Evolutionary conservation across 2,888 invertebrate genomes (phyloP).

Genomic region (Dasysyrphus albostriatus): DNA sequence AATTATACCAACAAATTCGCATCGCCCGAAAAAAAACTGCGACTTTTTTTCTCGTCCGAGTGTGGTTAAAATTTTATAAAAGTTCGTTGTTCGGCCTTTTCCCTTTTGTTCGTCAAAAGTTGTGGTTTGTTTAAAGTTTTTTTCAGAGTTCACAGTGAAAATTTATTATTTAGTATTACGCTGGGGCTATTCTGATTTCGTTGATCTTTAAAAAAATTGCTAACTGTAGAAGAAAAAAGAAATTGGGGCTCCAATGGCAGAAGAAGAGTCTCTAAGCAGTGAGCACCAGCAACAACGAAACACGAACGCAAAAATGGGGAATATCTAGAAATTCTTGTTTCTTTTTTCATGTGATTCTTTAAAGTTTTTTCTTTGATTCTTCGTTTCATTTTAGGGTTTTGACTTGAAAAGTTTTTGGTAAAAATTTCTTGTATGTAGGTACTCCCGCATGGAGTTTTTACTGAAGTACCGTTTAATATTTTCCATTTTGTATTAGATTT

Average conservation of each 20-base stretch:
- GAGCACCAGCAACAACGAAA: constrained; percentile 48
- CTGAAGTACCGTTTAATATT: constrained; percentile 66
- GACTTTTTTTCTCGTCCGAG: constrained; percentile 41
- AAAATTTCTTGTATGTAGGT: constrained; percentile 1
- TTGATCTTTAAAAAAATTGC: constrained; percentile 18
- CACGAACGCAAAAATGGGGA: constrained; percentile 65
- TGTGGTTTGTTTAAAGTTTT: constrained; percentile 12
- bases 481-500: constrained; percentile 60
- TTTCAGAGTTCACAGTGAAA: constrained; percentile 1
- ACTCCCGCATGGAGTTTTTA: constrained; percentile 40
- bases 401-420: constrained; percentile 41
- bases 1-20: constrained; percentile 45
- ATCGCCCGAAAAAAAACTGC: constrained; percentile 49
- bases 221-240: constrained; percentile 12
- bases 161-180: neutral
- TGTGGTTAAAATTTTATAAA: constrained; percentile 60
- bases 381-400: neutral
- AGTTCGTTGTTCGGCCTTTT: constrained; percentile 61
- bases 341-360: constrained; percentile 40
- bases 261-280: neutral
- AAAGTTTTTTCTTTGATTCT: constrained; percentile 5
- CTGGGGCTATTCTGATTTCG: neutral
- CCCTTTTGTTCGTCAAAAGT: constrained; percentile 3
- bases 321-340: constrained; percentile 65
- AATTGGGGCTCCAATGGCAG: constrained; percentile 39